Conservation (phyloP, 2,888 invertebrate species). For the Beris chalybata region DNA sequence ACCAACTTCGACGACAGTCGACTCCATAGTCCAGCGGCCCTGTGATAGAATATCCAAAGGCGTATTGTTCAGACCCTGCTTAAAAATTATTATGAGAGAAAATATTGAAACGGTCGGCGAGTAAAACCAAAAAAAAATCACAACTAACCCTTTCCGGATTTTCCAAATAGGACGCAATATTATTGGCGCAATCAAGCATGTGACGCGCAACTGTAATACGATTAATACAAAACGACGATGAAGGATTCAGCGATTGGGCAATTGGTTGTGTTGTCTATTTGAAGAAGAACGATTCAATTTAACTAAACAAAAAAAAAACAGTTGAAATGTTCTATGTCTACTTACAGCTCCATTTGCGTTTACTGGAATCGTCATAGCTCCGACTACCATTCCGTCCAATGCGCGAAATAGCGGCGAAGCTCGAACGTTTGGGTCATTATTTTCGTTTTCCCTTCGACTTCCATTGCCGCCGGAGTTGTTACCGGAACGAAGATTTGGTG, state of each 20-base stretch:
- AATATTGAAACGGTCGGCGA: background rate
- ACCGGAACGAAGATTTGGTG: constrained; percentile 62
- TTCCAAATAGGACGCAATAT: constrained; percentile 55
- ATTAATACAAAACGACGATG: constrained; percentile 56
- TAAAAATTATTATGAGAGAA: background rate
- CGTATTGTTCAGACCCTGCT: constrained; percentile 53
- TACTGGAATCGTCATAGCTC: constrained; percentile 56
- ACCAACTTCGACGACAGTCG: constrained; percentile 56
- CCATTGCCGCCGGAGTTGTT: constrained; percentile 47
- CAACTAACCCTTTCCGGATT: constrained; percentile 51
- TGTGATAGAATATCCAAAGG: constrained; percentile 55
- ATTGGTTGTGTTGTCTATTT: constrained; percentile 46
- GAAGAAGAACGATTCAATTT: constrained; percentile 21
- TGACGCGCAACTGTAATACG: constrained; percentile 56
- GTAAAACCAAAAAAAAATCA: constrained; percentile 14
- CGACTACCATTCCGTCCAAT: constrained; percentile 55
- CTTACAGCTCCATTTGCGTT: constrained; percentile 44
- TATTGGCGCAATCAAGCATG: constrained; percentile 56
- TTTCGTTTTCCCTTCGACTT: constrained; percentile 51
- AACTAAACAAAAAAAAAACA: background rate
- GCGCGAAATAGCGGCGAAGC: constrained; percentile 52
- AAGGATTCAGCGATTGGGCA: constrained; percentile 52
- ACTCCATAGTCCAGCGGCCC: constrained; percentile 57
- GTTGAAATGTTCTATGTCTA: background rate
- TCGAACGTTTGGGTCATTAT: constrained; percentile 47